phyloP scores from a whole-genome alignment of 1,140 invertebrate species.

The Ganaspis sp. region DNA sequence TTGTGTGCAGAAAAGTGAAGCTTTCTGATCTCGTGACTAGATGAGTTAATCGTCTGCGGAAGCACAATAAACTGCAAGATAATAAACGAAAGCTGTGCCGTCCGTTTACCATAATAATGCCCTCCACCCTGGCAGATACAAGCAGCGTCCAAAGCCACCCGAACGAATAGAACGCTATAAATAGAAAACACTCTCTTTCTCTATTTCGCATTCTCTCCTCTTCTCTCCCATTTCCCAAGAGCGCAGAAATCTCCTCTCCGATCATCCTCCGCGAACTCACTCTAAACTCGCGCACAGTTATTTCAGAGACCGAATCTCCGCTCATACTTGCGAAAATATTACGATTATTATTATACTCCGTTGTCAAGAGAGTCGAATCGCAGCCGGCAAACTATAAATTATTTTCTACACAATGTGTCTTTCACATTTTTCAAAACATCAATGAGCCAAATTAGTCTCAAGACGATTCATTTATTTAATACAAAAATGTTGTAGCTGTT shows the following conservation, averaged over 20 bases:
- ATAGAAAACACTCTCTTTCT: constrained; percentile 46
- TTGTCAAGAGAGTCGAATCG: constrained; percentile 14
- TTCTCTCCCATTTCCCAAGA: constrained; percentile 47
- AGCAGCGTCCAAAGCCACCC: constrained; percentile 46
- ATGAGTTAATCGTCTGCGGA: constrained; percentile 40
- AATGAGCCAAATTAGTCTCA: background rate
- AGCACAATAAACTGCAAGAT: constrained; percentile 47
- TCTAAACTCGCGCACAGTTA: constrained; percentile 49
- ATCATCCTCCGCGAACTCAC: constrained; percentile 45
- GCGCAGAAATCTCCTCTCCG: constrained; percentile 38
- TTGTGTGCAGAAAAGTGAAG: background rate
- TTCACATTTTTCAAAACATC: constrained; percentile 12
- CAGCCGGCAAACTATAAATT: constrained; percentile 23
- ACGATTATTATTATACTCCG: constrained; percentile 23
- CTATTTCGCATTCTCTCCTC: constrained; percentile 46
- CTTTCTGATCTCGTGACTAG: constrained; percentile 33
- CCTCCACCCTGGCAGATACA: constrained; percentile 49
- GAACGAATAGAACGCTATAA: constrained; percentile 55
- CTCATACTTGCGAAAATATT: constrained; percentile 28
- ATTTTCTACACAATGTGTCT: constrained; percentile 1
- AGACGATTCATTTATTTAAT: constrained; percentile 12
- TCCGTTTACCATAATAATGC: constrained; percentile 57
- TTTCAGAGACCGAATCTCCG: constrained; percentile 48
- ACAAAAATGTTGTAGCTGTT: constrained; percentile 3
- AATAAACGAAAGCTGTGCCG: constrained; percentile 48